A percentile compares a stretch with the other conserved stretches of the same genome.
phyloP scores from a whole-genome alignment of 2,113 vertebrate genomes.

The Urocynchramus pylzowi region DNA sequence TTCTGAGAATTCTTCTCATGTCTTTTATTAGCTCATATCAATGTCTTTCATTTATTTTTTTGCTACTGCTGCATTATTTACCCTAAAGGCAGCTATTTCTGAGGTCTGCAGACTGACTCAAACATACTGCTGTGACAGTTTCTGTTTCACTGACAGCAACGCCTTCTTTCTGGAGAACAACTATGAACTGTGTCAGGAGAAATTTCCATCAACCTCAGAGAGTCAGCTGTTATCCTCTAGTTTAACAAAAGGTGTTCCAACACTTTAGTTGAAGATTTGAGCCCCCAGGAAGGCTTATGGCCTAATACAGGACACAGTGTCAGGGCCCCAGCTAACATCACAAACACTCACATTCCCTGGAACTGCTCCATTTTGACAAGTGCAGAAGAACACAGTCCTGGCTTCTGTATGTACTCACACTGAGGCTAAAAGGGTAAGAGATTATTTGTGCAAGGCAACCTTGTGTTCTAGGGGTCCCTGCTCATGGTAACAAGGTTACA shows the following conservation, averaged over 20 bases:
- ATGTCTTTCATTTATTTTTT: background rate
- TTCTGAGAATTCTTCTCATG: background rate
- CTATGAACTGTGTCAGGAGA: background rate
- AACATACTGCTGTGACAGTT: background rate
- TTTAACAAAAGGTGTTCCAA: background rate
- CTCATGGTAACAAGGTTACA: background rate
- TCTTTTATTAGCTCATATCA: background rate
- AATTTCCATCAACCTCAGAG: background rate
- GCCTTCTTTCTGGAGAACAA: background rate
- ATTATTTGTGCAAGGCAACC: background rate
- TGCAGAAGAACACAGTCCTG: background rate
- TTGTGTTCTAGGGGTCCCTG: background rate
- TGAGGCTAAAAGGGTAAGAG: background rate
- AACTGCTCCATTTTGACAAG: background rate
- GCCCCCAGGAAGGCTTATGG: background rate
- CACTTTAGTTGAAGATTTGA: background rate
- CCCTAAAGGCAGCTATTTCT: background rate
- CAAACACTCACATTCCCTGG: background rate
- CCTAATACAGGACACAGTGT: background rate
- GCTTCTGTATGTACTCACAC: background rate
- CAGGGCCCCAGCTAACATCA: background rate
- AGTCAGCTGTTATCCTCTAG: background rate
- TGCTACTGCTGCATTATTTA: background rate
- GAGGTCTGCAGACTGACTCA: background rate
- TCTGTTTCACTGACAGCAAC: background rate